phyloP scores from a whole-genome alignment of 2,113 vertebrate species.

The Pogonocichla stellata region DNA sequence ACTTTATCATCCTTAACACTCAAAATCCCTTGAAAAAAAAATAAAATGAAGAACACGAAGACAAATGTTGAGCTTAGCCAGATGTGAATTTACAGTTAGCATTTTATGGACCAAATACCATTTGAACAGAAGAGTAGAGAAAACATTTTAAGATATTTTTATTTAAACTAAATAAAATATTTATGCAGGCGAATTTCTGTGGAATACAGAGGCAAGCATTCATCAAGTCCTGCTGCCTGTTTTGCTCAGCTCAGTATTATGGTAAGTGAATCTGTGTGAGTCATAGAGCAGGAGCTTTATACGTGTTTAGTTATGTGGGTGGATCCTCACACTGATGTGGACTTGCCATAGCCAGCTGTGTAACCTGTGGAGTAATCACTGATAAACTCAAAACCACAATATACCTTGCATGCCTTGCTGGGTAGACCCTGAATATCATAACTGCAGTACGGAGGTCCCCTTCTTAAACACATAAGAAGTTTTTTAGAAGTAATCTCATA shows the following conservation, averaged over 20 bases:
- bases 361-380: neutral
- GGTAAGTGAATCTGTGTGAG: slow-evolving; percentile 22
- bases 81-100: slow-evolving; percentile 49
- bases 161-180: slow-evolving; percentile 72
- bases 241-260: slow-evolving; percentile 25
- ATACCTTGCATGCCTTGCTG: neutral
- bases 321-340: slow-evolving; percentile 34
- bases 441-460: neutral
- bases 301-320: slow-evolving; percentile 12
- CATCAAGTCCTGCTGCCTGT: slow-evolving; percentile 26
- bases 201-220: slow-evolving; percentile 42
- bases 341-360: neutral
- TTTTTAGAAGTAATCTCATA: neutral
- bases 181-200: slow-evolving; percentile 49
- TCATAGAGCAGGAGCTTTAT: slow-evolving; percentile 21
- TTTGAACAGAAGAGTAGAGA: slow-evolving; percentile 58
- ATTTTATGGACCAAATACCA: slow-evolving; percentile 53
- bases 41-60: slow-evolving; percentile 14
- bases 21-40: slow-evolving; percentile 43
- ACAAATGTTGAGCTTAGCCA: slow-evolving; percentile 50
- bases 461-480: neutral
- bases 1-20: slow-evolving; percentile 16
- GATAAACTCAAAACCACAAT: neutral
- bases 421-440: neutral
- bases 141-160: slow-evolving; percentile 65